Percentiles rank a stretch among this genome's conserved stretches.
These are phyloP conservation scores for Mesembrinibis cayennensis DNA, from an alignment of 2,113 vertebrate species.

Conservation along the genomic window DNA sequence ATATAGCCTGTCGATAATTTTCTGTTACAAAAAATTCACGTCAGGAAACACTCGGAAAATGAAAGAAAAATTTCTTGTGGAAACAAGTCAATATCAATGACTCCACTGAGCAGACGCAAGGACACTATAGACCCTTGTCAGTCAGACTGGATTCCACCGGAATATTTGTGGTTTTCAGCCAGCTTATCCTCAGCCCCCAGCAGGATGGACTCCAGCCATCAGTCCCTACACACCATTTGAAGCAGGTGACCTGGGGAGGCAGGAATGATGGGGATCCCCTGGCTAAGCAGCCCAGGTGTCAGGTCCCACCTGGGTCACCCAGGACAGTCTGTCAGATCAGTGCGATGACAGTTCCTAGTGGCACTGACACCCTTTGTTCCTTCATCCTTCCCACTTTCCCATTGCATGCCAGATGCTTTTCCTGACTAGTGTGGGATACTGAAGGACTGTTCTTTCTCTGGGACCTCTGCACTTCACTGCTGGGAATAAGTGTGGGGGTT, in stretches of 20 bases:
- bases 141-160: not conserved
- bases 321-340: not conserved
- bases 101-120: not conserved
- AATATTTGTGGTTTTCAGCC: not conserved
- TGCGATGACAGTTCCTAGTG: not conserved
- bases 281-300: fast-evolving
- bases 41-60: not conserved
- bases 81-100: not conserved
- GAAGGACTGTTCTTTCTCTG: not conserved
- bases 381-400: not conserved
- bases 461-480: not conserved
- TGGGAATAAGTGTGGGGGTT: not conserved
- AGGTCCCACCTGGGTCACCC: not conserved
- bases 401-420: not conserved
- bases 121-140: not conserved
- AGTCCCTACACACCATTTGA: not conserved
- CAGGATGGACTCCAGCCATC: not conserved
- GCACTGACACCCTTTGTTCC: fast-evolving
- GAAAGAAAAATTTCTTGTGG: not conserved
- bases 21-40: not conserved
- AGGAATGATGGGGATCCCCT: not conserved
- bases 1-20: not conserved
- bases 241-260: not conserved
- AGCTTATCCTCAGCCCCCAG: not conserved
- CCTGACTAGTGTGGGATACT: not conserved